Base-by-base conservation (phyloP, 2,888 invertebrate genomes). In the Tinea trinotella region DNA sequence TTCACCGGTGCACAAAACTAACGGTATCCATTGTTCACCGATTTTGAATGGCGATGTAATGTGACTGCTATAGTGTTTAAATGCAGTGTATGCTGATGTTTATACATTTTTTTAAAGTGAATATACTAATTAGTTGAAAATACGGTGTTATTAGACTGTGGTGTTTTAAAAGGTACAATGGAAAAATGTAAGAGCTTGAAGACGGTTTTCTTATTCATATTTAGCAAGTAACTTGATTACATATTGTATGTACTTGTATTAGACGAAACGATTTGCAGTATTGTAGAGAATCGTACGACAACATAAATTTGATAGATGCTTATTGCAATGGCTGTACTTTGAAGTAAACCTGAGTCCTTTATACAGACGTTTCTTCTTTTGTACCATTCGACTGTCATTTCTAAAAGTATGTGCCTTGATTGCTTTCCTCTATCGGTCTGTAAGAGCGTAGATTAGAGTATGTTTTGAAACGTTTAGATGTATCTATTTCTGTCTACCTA, bases 331-430 rank as follows among this genome's bases (percentile, higher is more conserved):
- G 30, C 30, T 30, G n/a, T 30, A 30, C 30, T 30, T 30, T 30
- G 30, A n/a, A n/a, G n/a, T n/a, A n/a, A n/a, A 7, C 30, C 2
- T 30, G 30, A 30, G 30, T 30, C 30, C 30, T 30, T 30, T 30
- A 4, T 30, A 30, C 30, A 30, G 30, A 66, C 61, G 63, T 62
- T 57, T 55, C 55, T 17, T 3, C 17, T 46, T 46, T 46, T 18
- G 46, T 46, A 46, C 46, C 46, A 19, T 19, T 46, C 19, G 17
- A 46, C 46, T 46, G 46, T 46, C 76, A 64, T 82, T 85, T 84
- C 82, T 84, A 84, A 83, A 84, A 83, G 80, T 83, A 84, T 84
- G 85, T 85, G 85, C 85, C 85, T 85, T 85, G 84, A 73, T 82
- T 72, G 84, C 84, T 85, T 84, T 83, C 73, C 81, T 82, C 75